phyloP scores from a whole-genome alignment of 2,797 vertebrate genomes.

The Paguma larvata region DNA sequence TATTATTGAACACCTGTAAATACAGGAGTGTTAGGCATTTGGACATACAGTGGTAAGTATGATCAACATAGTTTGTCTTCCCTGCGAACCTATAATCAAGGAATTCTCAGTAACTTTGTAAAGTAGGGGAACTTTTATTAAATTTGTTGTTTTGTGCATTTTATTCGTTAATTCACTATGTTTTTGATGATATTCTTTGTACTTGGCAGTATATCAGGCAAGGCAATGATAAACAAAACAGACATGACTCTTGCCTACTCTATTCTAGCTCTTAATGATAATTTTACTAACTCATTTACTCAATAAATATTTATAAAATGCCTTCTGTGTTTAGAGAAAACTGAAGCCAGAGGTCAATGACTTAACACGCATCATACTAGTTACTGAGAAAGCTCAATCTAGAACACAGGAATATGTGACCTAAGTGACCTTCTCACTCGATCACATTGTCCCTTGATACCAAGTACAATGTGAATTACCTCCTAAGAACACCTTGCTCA shows the following conservation, averaged over 20 bases:
- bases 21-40: not conserved
- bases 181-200: not conserved
- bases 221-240: not conserved
- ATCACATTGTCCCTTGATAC: conserved; percentile 27
- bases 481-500: not conserved
- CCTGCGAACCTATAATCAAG: not conserved
- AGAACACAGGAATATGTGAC: not conserved
- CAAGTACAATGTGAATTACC: not conserved
- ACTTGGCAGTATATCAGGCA: too few species aligned
- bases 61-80: not conserved
- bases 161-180: not conserved
- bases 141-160: not conserved
- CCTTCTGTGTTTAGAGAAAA: conserved; percentile 23
- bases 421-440: not conserved
- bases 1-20: not conserved
- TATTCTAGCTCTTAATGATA: not conserved
- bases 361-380: not conserved
- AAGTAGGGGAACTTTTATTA: not conserved
- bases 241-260: not conserved
- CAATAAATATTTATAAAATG: not conserved
- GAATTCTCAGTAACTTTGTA: conserved; percentile 19
- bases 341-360: not conserved
- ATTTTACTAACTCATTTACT: not conserved
- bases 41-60: not conserved
- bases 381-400: not conserved